phyloP scores from a whole-genome alignment of 2,888 invertebrate species.

The Leptinotarsa tumamoca region DNA sequence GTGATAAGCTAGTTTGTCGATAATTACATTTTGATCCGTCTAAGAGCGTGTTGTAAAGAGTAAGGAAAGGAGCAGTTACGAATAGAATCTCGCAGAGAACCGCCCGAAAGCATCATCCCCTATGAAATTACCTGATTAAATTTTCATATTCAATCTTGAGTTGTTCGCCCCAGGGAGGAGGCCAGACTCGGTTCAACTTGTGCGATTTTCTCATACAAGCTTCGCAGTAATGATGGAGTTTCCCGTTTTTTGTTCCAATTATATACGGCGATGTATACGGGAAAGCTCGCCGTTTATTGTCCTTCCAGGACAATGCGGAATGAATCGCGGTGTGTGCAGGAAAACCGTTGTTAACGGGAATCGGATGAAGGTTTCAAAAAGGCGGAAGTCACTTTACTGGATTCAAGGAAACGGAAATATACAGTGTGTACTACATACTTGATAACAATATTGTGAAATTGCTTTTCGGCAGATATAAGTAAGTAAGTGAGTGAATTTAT shows the following conservation, averaged over 20 bases:
- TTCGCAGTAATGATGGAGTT: constrained; percentile 41
- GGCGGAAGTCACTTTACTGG: background rate
- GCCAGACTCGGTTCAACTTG: constrained; percentile 56
- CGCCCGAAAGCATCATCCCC: constrained; percentile 67
- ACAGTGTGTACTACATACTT: too few species aligned
- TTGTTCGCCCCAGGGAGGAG: constrained; percentile 73
- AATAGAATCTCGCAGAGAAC: constrained; percentile 60
- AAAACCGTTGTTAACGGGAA: background rate
- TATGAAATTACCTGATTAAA: constrained; percentile 81
- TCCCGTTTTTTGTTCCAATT: constrained; percentile 35
- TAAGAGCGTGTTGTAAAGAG: constrained; percentile 51
- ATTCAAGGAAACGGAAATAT: background rate
- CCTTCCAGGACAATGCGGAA: background rate
- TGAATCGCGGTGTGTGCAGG: background rate
- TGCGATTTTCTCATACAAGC: constrained; percentile 49
- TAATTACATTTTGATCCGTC: constrained; percentile 55
- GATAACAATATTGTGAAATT: too few species aligned
- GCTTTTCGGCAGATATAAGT: too few species aligned
- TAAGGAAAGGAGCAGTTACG: constrained; percentile 53
- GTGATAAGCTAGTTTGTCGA: constrained; percentile 56
- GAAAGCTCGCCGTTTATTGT: constrained; percentile 6
- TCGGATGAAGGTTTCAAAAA: background rate
- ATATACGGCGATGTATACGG: constrained; percentile 27
- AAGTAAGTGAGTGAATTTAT: too few species aligned
- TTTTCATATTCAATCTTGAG: constrained; percentile 85